These are phyloP conservation scores for Drosophila anomalata DNA, from an alignment of 2,888 invertebrate species.

Conservation along the genomic window DNA sequence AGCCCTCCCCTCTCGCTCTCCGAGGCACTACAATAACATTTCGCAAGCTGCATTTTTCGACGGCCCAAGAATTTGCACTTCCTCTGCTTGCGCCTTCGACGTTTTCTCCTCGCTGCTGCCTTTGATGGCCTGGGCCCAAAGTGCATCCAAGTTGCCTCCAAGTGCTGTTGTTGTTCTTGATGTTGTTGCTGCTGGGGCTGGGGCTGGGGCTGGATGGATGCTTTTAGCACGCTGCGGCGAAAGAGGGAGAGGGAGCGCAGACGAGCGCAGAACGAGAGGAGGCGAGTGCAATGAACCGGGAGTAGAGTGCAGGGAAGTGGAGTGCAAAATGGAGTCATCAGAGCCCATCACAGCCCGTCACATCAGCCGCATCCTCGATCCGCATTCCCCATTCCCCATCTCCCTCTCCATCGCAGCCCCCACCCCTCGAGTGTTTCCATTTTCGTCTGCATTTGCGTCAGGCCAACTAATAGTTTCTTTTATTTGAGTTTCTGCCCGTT, in stretches of 20 bases:
- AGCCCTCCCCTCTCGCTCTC: background rate
- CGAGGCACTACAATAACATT: constrained; percentile 23
- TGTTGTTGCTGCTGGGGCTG: constrained; percentile 18
- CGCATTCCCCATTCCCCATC: too few species aligned
- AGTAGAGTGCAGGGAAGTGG: constrained; percentile 22
- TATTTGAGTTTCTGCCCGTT: constrained; percentile 18
- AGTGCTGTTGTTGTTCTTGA: constrained; percentile 11
- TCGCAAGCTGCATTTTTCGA: constrained; percentile 30
- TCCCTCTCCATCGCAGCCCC: background rate
- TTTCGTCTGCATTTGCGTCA: constrained; percentile 34
- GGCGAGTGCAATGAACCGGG: constrained; percentile 42
- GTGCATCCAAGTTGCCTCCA: constrained; percentile 25
- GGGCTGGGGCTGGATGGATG: constrained; percentile 30
- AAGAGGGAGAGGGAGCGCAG: constrained; percentile 14
- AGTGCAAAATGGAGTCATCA: constrained; percentile 22
- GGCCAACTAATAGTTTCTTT: constrained; percentile 42
- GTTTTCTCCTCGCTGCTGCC: constrained; percentile 25
- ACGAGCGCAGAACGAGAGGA: background rate
- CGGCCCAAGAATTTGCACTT: constrained; percentile 35
- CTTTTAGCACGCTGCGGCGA: constrained; percentile 35
- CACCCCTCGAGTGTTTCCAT: constrained; percentile 10
- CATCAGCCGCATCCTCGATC: constrained; percentile 11
- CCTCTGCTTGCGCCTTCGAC: constrained; percentile 33
- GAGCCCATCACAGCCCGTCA: constrained; percentile 29
- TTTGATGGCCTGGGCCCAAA: constrained; percentile 43